These are phyloP conservation scores for Parazoanthus swiftii DNA, from an alignment of 92 coral and sea anemone genomes.

Conservation along the genomic window DNA sequence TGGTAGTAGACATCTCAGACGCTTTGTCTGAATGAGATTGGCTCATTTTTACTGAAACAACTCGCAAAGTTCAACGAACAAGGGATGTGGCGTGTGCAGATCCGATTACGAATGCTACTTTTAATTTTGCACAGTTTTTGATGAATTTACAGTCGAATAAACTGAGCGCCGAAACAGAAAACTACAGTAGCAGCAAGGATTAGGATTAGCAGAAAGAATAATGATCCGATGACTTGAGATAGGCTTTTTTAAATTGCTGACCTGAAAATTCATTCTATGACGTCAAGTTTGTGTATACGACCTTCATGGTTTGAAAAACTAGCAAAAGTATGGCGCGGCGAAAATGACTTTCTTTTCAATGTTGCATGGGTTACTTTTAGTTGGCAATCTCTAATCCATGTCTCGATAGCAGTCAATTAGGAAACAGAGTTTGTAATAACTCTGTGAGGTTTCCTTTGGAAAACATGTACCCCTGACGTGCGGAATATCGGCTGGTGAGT, in stretches of 20 bases:
- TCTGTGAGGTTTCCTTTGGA: neutral
- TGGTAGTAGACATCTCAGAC: neutral
- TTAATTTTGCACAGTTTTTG: neutral
- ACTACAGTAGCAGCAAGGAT: neutral
- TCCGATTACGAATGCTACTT: neutral
- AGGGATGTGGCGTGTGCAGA: neutral
- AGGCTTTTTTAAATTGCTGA: neutral
- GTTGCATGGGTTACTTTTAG: neutral
- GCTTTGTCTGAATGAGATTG: neutral
- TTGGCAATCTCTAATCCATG: neutral
- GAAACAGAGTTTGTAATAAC: neutral
- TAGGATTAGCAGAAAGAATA: constrained; percentile 17
- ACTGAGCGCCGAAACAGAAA: neutral
- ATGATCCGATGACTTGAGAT: constrained; percentile 12
- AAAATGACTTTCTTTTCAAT: too few relatives aligned
- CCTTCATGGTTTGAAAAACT: neutral
- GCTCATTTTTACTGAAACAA: neutral
- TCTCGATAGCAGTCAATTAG: neutral
- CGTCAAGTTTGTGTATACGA: neutral
- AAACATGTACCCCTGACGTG: too few relatives aligned
- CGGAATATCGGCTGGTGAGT: too few relatives aligned
- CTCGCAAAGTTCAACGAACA: neutral
- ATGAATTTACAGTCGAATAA: neutral
- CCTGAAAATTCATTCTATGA: neutral
- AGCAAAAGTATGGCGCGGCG: neutral